Conservation (phyloP, 2,888 invertebrate genomes). For the Acanthoscelides obtectus region DNA sequence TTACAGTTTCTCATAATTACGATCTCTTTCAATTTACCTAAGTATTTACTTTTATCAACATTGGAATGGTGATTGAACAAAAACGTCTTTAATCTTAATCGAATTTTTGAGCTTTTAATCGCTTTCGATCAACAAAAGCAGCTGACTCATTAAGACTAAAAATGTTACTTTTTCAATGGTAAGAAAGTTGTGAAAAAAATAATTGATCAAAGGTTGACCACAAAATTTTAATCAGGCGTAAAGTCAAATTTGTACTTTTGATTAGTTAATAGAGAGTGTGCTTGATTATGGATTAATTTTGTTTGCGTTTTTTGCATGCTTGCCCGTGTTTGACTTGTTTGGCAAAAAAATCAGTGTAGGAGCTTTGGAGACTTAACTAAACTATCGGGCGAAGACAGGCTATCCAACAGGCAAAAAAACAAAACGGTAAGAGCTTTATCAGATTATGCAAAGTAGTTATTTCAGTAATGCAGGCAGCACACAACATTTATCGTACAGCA, state of each 20-base stretch:
- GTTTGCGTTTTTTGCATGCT: conserved; percentile 27
- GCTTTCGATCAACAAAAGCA: neutral
- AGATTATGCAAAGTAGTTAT: neutral
- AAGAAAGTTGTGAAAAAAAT: conserved; percentile 1
- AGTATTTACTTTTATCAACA: neutral
- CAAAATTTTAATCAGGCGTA: neutral
- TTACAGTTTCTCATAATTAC: neutral
- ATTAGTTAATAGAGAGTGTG: conserved; percentile 1
- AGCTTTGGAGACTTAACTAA: conserved; percentile 59
- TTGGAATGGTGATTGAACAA: neutral
- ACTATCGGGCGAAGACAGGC: conserved; percentile 44
- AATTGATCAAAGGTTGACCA: neutral
- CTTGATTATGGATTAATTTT: conserved; percentile 15
- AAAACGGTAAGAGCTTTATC: conserved; percentile 30
- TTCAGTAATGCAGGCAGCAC: neutral
- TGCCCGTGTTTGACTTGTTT: conserved; percentile 22
- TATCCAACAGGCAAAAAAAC: conserved; percentile 34
- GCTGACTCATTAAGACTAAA: neutral
- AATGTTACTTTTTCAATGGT: neutral
- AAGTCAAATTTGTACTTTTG: neutral
- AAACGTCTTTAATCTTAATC: neutral
- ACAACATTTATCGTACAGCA: neutral
- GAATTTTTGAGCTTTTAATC: neutral
- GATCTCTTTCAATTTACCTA: neutral
- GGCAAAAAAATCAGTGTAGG: conserved; percentile 49